A percentile compares a stretch with the other conserved stretches of the same genome.
Conservation (phyloP, 1,140 invertebrate genomes). For the Aphis gossypii region DNA sequence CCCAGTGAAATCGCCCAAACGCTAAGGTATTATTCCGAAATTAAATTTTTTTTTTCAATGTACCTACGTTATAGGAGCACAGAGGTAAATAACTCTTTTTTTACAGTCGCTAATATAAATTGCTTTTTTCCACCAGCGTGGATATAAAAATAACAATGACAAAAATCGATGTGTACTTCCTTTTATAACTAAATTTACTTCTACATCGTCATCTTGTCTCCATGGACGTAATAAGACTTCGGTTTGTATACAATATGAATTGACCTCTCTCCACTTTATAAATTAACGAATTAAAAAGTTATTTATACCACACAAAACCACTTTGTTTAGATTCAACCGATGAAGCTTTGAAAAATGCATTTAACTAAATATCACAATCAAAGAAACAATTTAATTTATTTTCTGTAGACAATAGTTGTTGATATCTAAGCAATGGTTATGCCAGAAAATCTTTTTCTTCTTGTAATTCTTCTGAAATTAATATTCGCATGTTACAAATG, state of each 20-base stretch:
- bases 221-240: background rate
- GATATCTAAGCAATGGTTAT: background rate
- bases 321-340: background rate
- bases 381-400: background rate
- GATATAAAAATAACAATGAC: background rate
- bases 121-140: background rate
- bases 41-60: background rate
- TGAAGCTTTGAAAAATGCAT: no score
- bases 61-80: background rate
- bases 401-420: background rate
- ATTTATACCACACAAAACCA: background rate
- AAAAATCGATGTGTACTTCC: background rate
- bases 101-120: conserved; percentile 8
- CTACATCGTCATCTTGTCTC: background rate
- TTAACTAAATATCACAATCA: no score
- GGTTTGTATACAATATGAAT: background rate
- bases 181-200: no score
- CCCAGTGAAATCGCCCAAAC: background rate
- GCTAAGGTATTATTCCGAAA: background rate
- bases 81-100: background rate
- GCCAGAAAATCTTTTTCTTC: background rate
- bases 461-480: no score
- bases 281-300: background rate
- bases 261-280: background rate
- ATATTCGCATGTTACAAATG: no score